These are phyloP conservation scores for Eidolon helvum DNA, from an alignment of 2,113 vertebrate genomes.

Conservation along the genomic window DNA sequence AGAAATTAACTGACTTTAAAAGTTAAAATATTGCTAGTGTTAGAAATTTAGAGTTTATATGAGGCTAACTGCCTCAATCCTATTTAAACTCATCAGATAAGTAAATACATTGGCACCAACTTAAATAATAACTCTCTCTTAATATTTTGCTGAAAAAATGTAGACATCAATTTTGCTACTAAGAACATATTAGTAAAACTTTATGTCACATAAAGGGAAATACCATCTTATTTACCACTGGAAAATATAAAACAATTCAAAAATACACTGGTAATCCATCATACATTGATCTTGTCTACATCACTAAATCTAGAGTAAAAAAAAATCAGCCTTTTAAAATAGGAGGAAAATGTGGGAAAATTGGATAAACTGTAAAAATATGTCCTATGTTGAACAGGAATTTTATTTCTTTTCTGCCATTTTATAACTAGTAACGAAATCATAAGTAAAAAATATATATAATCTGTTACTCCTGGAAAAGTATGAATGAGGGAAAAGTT, in stretches of 20 bases:
- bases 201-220: conserved; percentile 38
- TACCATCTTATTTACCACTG: conserved; percentile 1
- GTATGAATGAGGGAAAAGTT: not conserved
- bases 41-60: conserved; percentile 57
- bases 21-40: conserved; percentile 43
- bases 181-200: conserved; percentile 42
- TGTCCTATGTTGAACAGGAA: not conserved
- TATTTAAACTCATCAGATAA: conserved; percentile 48
- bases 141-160: conserved; percentile 16
- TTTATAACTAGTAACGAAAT: not conserved
- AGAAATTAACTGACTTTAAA: conserved; percentile 56
- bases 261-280: conserved; percentile 9
- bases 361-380: not conserved
- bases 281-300: not conserved
- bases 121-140: conserved; percentile 46
- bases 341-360: not conserved
- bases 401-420: not conserved
- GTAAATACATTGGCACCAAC: conserved; percentile 33
- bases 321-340: not conserved
- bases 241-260: conserved; percentile 41
- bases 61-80: conserved; percentile 28
- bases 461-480: not conserved
- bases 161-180: not conserved
- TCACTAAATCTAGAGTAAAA: conserved; percentile 1
- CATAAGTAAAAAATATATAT: not conserved